A percentile compares a stretch with the other conserved stretches of the same genome.
These are phyloP conservation scores for Cylindroiulus punctatus DNA, from an alignment of 2,888 invertebrate genomes.

Conservation along the genomic window DNA sequence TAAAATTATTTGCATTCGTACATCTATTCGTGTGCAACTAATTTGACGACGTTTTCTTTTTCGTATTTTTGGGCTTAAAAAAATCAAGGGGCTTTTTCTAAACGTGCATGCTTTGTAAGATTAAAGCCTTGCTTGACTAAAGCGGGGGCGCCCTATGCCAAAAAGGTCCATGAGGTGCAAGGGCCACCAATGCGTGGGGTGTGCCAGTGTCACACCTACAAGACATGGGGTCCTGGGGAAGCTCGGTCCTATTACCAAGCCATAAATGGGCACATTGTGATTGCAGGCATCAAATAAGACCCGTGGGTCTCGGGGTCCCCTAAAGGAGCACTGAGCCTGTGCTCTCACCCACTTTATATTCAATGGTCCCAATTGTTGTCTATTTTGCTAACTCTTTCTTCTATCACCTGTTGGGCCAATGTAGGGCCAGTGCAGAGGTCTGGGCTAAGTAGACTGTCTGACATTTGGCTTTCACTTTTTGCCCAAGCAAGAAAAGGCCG, in stretches of 20 bases:
- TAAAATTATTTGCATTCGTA: too few species aligned
- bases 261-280: not conserved
- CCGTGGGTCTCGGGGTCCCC: not conserved
- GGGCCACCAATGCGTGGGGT: not conserved
- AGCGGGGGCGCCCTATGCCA: not conserved
- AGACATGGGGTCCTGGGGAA: not conserved
- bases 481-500: not conserved
- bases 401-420: conserved; percentile 1
- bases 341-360: conserved; percentile 27
- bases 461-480: conserved; percentile 28
- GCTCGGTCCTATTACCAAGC: conserved; percentile 1
- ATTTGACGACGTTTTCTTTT: not conserved
- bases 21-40: too few species aligned
- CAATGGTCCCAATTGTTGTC: conserved; percentile 17
- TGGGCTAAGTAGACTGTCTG: conserved; percentile 18
- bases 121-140: not conserved
- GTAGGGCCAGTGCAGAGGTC: conserved; percentile 8
- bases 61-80: not conserved
- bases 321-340: conserved; percentile 25
- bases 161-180: not conserved
- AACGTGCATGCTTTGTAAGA: not conserved
- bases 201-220: not conserved
- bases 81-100: too few species aligned
- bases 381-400: conserved; percentile 29
- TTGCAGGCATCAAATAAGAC: conserved; percentile 1